These are phyloP conservation scores for Echiichthys vipera DNA, from an alignment of 2,797 vertebrate genomes.

Conservation along the genomic window DNA sequence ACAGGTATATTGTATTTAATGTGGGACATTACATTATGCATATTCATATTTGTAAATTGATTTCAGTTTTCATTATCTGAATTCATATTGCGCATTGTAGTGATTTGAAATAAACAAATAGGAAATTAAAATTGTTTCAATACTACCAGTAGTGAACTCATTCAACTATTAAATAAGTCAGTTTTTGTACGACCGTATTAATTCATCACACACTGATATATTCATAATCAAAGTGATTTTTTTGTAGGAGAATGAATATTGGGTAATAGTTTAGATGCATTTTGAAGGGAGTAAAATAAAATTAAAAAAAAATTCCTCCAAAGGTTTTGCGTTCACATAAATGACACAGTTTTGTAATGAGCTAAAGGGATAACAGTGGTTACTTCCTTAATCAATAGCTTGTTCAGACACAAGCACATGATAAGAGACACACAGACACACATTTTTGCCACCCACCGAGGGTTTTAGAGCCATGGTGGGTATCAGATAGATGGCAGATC, in stretches of 20 bases:
- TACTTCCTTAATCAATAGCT: conserved; percentile 6
- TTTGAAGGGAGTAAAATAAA: background rate
- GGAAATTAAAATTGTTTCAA: background rate
- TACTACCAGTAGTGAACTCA: background rate
- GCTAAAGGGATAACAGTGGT: conserved; percentile 1
- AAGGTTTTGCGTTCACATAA: background rate
- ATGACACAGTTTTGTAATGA: background rate
- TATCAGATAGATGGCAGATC: conserved; percentile 84
- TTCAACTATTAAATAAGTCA: background rate
- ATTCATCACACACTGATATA: background rate
- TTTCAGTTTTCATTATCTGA: background rate
- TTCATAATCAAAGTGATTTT: background rate
- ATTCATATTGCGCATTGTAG: background rate
- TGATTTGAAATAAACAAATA: background rate
- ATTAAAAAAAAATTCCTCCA: background rate
- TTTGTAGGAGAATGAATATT: background rate
- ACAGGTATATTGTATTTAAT: background rate
- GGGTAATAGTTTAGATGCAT: background rate
- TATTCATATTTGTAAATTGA: background rate
- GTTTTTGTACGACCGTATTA: background rate
- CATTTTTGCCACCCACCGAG: conserved; percentile 62
- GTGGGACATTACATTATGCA: background rate
- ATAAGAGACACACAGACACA: conserved; percentile 12
- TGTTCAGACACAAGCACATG: conserved; percentile 21
- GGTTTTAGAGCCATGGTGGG: conserved; percentile 68